Percentiles rank a stretch among this genome's conserved stretches.
Conservation (phyloP, 2,797 vertebrate genomes). For the Odontamblyopus lacepedii region DNA sequence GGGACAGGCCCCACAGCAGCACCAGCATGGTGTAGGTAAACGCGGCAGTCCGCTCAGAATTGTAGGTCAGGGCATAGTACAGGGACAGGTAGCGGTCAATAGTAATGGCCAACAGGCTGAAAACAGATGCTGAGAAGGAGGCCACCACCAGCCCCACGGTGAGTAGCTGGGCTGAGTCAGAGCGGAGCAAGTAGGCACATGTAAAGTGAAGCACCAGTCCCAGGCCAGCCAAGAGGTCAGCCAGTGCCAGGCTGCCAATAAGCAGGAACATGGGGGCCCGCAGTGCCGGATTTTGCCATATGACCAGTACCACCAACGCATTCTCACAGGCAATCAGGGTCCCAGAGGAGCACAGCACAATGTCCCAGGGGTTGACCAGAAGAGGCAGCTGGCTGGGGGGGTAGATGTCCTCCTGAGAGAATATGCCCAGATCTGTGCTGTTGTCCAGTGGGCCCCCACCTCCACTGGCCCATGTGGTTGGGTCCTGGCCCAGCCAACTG, state of each 20-base stretch:
- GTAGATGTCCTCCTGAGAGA: slow-evolving; percentile 76
- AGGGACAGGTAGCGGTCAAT: slow-evolving; percentile 98
- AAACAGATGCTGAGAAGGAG: slow-evolving; percentile 96
- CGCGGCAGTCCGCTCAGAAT: slow-evolving; percentile 94
- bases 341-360: slow-evolving; percentile 94
- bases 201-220: slow-evolving; percentile 94
- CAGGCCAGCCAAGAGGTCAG: slow-evolving; percentile 94
- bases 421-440: slow-evolving; percentile 76
- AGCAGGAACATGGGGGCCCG: slow-evolving; percentile 97
- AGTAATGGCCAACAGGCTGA: slow-evolving; percentile 97
- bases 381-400: slow-evolving; percentile 81
- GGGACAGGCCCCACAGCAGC: slow-evolving; percentile 92
- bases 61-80: slow-evolving; percentile 97
- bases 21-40: slow-evolving; percentile 97
- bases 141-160: slow-evolving; percentile 95
- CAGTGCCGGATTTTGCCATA: slow-evolving; percentile 96
- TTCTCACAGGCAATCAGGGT: slow-evolving; percentile 98
- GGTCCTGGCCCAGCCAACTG: slow-evolving; percentile 88
- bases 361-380: slow-evolving; percentile 96
- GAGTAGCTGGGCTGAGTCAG: slow-evolving; percentile 91
- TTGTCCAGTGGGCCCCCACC: slow-evolving; percentile 80
- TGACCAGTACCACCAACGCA: slow-evolving; percentile 95
- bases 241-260: slow-evolving; percentile 95
- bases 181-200: slow-evolving; percentile 94
- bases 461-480: slow-evolving; percentile 81